Conservation (phyloP, 1,140 invertebrate species). For the Globodera rostochiensis region DNA sequence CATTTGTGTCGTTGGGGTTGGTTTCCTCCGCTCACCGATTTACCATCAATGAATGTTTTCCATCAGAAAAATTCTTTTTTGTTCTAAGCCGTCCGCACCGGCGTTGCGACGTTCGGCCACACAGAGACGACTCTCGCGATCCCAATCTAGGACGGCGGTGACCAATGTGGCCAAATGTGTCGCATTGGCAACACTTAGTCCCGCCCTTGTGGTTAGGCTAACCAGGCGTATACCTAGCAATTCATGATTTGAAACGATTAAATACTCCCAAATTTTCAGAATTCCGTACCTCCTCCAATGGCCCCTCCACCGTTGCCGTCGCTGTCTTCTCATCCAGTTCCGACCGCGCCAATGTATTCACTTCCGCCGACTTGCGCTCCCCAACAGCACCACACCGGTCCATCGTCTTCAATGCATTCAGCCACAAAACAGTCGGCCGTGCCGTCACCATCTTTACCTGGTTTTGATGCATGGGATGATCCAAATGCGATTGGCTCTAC, state of each 20-base stretch:
- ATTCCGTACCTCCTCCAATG: constrained; percentile 32
- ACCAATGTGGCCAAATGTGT: constrained; percentile 10
- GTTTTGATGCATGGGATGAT: constrained; percentile 36
- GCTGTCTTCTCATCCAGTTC: constrained; percentile 8
- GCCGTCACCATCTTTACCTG: not conserved
- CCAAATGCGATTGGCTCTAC: not conserved
- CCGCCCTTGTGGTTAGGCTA: constrained; percentile 24
- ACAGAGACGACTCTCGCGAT: constrained; percentile 12
- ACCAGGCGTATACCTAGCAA: not conserved
- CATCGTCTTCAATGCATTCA: not conserved
- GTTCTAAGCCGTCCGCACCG: constrained; percentile 5
- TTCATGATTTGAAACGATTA: not conserved
- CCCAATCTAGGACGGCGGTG: constrained; percentile 3
- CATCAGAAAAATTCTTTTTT: not conserved
- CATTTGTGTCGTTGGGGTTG: constrained; percentile 30
- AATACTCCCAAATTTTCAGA: not conserved
- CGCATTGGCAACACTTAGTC: constrained; percentile 15
- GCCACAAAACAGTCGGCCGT: constrained; percentile 2
- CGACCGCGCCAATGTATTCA: constrained; percentile 28
- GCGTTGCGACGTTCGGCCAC: constrained; percentile 11
- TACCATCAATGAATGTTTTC: too few species aligned
- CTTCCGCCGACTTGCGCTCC: constrained; percentile 19
- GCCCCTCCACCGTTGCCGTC: constrained; percentile 43
- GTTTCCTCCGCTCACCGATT: not conserved
- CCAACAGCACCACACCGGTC: not conserved